These are phyloP conservation scores for Manis javanica DNA, from an alignment of 2,797 vertebrate genomes.

Conservation along the genomic window DNA sequence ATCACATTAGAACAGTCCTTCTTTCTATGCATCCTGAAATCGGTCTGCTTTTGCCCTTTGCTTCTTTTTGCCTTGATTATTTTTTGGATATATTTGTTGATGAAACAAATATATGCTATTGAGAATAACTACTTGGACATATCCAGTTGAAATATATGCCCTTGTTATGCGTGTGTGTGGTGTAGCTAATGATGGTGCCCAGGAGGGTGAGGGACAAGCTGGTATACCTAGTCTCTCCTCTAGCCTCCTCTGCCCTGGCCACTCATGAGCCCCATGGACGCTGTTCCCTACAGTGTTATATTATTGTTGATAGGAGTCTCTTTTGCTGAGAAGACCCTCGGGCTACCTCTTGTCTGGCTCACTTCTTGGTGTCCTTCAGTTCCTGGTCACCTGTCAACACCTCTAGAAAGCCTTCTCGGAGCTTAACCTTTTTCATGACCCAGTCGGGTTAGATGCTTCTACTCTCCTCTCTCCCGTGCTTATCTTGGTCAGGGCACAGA, in stretches of 20 bases:
- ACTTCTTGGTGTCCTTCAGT: not conserved
- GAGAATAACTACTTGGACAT: not conserved
- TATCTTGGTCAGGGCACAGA: not conserved
- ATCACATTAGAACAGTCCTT: not conserved
- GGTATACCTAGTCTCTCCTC: not conserved
- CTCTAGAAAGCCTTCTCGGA: not conserved
- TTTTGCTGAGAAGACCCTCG: not conserved
- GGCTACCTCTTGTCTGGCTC: not conserved
- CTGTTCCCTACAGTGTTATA: not conserved
- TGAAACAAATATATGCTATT: not conserved
- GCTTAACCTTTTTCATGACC: not conserved
- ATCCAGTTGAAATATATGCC: no score
- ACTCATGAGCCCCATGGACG: not conserved
- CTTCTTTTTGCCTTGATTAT: not conserved
- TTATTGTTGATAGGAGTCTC: not conserved
- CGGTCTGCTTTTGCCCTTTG: not conserved
- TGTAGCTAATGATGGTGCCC: not conserved
- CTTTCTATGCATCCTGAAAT: not conserved
- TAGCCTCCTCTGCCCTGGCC: not conserved
- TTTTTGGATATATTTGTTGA: not conserved
- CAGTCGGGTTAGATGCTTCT: not conserved
- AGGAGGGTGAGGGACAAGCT: not conserved
- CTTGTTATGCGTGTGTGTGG: not conserved
- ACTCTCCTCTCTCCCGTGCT: not conserved
- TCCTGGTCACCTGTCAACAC: not conserved